Evolutionary conservation across 2,888 invertebrate genomes (phyloP).

Genomic region (Crepidodera aurea): DNA sequence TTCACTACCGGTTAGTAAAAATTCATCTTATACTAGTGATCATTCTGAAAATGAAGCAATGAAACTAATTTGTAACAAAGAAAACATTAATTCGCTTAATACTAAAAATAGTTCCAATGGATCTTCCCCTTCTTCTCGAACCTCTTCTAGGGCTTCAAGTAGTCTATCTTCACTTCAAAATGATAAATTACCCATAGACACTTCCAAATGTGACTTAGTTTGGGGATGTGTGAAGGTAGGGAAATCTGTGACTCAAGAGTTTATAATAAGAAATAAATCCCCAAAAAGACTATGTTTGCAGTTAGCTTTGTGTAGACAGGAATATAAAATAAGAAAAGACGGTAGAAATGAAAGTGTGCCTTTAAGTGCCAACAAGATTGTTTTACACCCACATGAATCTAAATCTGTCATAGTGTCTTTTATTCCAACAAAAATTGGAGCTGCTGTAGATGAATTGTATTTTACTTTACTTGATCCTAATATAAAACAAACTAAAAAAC

Average conservation of each 20-base stretch:
- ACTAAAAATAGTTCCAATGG: too few species aligned
- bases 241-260: constrained; percentile 64
- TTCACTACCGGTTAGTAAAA: constrained; percentile 42
- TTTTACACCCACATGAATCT: constrained; percentile 67
- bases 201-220: constrained; percentile 66
- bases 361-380: constrained; percentile 56
- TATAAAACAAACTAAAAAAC: constrained; percentile 50
- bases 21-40: constrained; percentile 43
- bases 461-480: constrained; percentile 62
- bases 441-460: constrained; percentile 64
- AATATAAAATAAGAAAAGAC: constrained; percentile 61
- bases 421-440: constrained; percentile 65
- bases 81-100: constrained; percentile 37
- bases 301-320: constrained; percentile 62
- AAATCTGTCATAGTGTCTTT: constrained; percentile 65
- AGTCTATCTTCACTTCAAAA: constrained; percentile 54
- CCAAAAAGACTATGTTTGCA: constrained; percentile 66
- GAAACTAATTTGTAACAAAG: constrained; percentile 38
- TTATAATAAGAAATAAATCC: constrained; percentile 67
- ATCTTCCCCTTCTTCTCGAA: constrained; percentile 20
- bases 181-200: constrained; percentile 64
- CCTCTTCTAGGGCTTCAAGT: constrained; percentile 52
- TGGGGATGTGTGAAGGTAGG: constrained; percentile 69
- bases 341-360: constrained; percentile 54
- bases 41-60: constrained; percentile 20